These are phyloP conservation scores for Rhegmatorhina hoffmannsi DNA, from an alignment of 2,113 vertebrate genomes.

Conservation along the genomic window DNA sequence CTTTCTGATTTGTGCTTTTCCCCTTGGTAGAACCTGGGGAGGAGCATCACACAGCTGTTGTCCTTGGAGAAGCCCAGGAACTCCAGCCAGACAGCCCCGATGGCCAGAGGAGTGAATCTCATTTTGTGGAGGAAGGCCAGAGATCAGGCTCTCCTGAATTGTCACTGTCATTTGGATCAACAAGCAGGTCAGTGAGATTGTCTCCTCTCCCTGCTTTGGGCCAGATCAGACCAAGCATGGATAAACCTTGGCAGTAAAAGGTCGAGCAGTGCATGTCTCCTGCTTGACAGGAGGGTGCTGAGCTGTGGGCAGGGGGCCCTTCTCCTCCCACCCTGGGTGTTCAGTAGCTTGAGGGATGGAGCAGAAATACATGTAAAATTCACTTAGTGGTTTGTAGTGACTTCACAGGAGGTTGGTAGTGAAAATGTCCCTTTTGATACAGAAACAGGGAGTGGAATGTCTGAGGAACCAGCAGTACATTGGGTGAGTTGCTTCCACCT, in stretches of 20 bases:
- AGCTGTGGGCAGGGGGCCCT: background rate
- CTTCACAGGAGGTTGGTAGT: fast-evolving
- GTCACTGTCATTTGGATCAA: constrained; percentile 12
- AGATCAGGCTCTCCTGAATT: background rate
- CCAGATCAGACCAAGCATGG: fast-evolving
- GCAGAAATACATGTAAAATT: background rate
- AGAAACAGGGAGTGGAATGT: background rate
- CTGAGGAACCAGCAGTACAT: background rate
- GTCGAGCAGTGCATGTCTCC: fast-evolving
- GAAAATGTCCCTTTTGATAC: background rate
- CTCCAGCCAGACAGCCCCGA: background rate
- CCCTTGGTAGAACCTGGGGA: constrained; percentile 13
- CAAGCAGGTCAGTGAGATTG: constrained; percentile 63
- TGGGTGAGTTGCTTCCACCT: background rate
- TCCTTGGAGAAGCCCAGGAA: background rate
- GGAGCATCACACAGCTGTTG: background rate
- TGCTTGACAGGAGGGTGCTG: fast-evolving
- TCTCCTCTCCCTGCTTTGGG: background rate
- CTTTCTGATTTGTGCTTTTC: background rate
- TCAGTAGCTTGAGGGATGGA: background rate
- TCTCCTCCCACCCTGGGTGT: background rate
- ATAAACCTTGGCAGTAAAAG: fast-evolving
- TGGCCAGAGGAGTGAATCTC: background rate
- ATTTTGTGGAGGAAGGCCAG: background rate
- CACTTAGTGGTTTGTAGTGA: background rate